phyloP scores from a whole-genome alignment of 2,888 invertebrate genomes.

The Lordiphosa andalusiaca region DNA sequence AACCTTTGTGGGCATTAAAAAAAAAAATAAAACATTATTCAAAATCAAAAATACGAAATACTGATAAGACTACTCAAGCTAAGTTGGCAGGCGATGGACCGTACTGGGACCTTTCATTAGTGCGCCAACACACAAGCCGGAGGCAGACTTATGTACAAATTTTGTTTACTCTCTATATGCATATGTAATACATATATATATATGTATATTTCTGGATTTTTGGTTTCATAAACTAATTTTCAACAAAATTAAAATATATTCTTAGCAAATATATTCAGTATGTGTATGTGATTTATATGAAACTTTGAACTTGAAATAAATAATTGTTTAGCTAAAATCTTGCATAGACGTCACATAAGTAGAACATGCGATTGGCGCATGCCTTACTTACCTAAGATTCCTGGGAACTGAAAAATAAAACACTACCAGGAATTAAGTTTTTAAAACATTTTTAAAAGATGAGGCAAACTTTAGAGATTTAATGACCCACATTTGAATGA shows the following conservation, averaged over 20 bases:
- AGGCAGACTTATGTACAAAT: slow-evolving; percentile 39
- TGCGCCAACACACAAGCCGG: slow-evolving; percentile 25
- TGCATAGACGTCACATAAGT: slow-evolving; percentile 48
- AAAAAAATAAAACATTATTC: slow-evolving; percentile 40
- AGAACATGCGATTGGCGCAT: slow-evolving; percentile 52
- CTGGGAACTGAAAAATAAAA: too few species aligned
- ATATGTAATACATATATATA: slow-evolving; percentile 12
- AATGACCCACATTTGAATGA: too few species aligned
- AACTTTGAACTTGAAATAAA: slow-evolving; percentile 61
- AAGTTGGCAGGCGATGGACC: slow-evolving; percentile 16
- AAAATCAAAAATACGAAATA: slow-evolving; percentile 15
- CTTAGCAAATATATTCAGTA: slow-evolving; percentile 52
- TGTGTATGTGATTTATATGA: slow-evolving; percentile 59
- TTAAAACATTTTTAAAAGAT: too few species aligned
- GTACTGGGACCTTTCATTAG: slow-evolving; percentile 25
- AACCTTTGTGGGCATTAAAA: slow-evolving; percentile 62
- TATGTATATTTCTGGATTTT: slow-evolving; percentile 22
- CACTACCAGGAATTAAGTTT: too few species aligned
- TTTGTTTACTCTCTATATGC: slow-evolving; percentile 40
- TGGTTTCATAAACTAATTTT: slow-evolving; percentile 51
- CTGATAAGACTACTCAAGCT: slow-evolving; percentile 51
- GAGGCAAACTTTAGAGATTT: too few species aligned
- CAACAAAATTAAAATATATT: slow-evolving; percentile 24
- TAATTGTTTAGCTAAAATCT: slow-evolving; percentile 35
- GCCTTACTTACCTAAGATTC: slow-evolving; percentile 6